Percentiles rank a stretch among this genome's conserved stretches.
Conservation (phyloP, 2,797 vertebrate genomes). For the Chrysocyon brachyurus region DNA sequence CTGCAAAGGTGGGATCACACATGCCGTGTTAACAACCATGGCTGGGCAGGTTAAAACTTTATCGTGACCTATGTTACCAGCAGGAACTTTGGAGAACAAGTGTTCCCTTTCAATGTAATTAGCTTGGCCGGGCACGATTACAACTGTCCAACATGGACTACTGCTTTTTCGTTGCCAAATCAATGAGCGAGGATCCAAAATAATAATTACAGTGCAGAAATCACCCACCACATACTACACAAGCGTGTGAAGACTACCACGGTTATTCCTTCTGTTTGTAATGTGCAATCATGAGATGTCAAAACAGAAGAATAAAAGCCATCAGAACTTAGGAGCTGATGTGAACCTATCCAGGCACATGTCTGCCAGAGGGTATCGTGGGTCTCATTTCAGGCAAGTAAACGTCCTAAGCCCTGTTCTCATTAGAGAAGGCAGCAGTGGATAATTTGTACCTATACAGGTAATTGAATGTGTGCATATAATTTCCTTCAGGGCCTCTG, state of each 20-base stretch:
- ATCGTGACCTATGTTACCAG: background rate
- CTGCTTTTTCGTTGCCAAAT: constrained; percentile 50
- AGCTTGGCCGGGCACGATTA: background rate
- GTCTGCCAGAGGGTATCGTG: background rate
- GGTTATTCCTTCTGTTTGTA: constrained; percentile 65
- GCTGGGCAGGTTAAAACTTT: background rate
- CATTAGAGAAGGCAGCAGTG: constrained; percentile 28
- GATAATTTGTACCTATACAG: constrained; percentile 46
- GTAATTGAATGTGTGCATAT: constrained; percentile 30
- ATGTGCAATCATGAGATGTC: constrained; percentile 31
- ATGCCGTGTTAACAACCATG: background rate
- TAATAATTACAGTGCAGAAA: constrained; percentile 58
- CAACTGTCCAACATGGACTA: background rate
- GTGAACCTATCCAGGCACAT: background rate
- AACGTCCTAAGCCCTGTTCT: constrained; percentile 36
- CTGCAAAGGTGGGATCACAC: background rate
- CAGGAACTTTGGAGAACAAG: background rate
- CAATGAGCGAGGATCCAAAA: constrained; percentile 41
- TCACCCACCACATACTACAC: background rate
- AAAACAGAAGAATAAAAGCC: constrained; percentile 59
- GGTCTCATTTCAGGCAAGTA: constrained; percentile 42
- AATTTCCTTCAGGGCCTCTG: background rate
- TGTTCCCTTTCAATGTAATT: background rate
- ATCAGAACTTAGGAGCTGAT: background rate
- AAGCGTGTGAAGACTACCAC: background rate